Evolutionary conservation across 2,113 vertebrate genomes (phyloP), one percentile per base, ranked within the genome.

Genomic region (Colossoma macropomum): DNA sequence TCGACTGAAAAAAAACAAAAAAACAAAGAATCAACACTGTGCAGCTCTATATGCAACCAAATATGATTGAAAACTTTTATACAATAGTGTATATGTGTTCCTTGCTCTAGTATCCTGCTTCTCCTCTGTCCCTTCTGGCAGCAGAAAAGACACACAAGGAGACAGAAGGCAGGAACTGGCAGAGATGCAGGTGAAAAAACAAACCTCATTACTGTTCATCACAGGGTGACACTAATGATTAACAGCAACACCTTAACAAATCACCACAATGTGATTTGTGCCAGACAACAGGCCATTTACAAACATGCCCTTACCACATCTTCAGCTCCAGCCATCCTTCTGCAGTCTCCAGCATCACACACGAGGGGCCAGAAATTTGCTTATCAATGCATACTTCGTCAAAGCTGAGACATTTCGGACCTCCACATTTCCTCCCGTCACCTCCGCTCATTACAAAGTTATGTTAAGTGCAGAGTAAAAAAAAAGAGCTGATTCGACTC

Each of bases 121-220:
- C 87, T 86, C 86, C 68, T 71, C 68, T 10, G 4, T 45, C 38
- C 11, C 34, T 23, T 27, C 45, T 41, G 41, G 68, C 68, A 45
- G 34, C n/a, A 7, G 23, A 45, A 21, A 71, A 71, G 68, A 71
- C 12, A 25, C 68, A 71, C 9, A 71, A 25, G 68, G 68, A 71
- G 41, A 41, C 32, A 69, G 32, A 69, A 16, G 30, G 34, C 66
- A 69, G 66, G 32, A 69, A 19, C 66, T 71, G 68, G 68, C 23
- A 45, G 68, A 41, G 38, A 41, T 5, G 21, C 34, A n/a, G 68
- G 25, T 1, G 25, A 27, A 27, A 62, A 27, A 62, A 62, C 23
- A 62, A 62, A 62, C 7, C n/a, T 62, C 11, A 6, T 62, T 62
- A 71, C 27, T 41, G 15, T 71, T 41, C 41, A 41, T 71, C 34